Evolutionary conservation across 92 coral and sea anemone genomes (phyloP), one percentile per base, ranked within the genome.

Genomic region (Palythoa heliodiscus): DNA sequence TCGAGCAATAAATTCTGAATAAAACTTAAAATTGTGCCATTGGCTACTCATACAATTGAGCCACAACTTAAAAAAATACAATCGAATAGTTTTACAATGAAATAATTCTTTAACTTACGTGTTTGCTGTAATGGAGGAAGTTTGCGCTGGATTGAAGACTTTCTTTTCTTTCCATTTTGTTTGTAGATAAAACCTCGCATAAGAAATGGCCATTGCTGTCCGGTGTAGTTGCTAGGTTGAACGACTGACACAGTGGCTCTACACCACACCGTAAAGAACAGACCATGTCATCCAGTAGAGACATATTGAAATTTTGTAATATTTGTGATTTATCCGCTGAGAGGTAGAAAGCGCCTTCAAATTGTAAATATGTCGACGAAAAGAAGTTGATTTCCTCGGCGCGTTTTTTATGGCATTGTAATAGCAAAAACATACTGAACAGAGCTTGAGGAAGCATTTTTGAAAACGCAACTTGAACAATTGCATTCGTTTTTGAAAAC

Each of bases 91-190:
- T 43, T 1, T 43, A 43, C 3, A 43, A 43, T 0, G 4, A 43
- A 43, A 43, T 43, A 55, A 63, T n/a, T 35, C 9, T 63, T n/a
- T n/a, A 63, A 77, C 82, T 58, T 58, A 77, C 82, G 53, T 77
- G 29, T 77, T 77, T 58, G 43, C 70, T 57, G 53, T 57, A 77
- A 77, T 77, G 82, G 82, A 8, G 82, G 16, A 77, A 77, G 0
- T 2, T 57, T 20, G 8, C 43, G 25, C 53, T 77, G 3, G 82
- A 53, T 7, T 50, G 66, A 11, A 77, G 23, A 14, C 67, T 77
- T 11, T 63, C 14, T 2, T 14, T 77, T 17, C 6, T 9, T 6
- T 17, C 23, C 24, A 77, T 55, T 3, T n/a, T 74, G 82, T 77
- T 77, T 77, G 82, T 77, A 17, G 70, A 16, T 11, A 77, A 23